Evolutionary conservation across 1,140 invertebrate species (phyloP).

Genomic region (Leptopilina boulardi): DNA sequence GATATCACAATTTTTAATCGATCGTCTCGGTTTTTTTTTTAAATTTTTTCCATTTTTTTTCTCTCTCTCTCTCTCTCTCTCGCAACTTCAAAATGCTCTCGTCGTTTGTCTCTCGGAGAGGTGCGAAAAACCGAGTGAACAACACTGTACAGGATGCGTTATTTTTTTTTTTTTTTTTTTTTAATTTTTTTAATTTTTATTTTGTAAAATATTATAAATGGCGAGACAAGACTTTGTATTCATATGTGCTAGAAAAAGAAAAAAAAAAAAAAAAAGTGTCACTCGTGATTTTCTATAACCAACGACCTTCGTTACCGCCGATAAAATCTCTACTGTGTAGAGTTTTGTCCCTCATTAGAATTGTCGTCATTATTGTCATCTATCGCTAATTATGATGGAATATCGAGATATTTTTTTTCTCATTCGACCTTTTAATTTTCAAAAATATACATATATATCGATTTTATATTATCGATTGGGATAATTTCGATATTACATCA

Average conservation of each 20-base stretch:
- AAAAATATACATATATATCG: too few species aligned
- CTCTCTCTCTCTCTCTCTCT: not conserved
- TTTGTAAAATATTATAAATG: constrained; percentile 37
- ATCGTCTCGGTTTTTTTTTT: constrained; percentile 7
- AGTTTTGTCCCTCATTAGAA: constrained; percentile 36
- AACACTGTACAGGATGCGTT: constrained; percentile 40
- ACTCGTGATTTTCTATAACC: constrained; percentile 50
- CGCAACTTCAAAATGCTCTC: not conserved
- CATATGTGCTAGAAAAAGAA: constrained; percentile 43
- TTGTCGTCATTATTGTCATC: too few species aligned
- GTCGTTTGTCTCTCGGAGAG: not conserved
- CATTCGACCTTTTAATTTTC: too few species aligned
- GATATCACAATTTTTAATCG: constrained; percentile 16
- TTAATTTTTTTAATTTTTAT: too few species aligned
- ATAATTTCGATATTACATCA: too few species aligned
- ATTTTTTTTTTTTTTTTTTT: too few species aligned
- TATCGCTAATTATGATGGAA: too few species aligned
- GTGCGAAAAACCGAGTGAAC: not conserved
- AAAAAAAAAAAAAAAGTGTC: too few species aligned
- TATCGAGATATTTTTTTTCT: too few species aligned
- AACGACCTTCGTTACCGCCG: constrained; percentile 59
- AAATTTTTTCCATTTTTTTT: not conserved
- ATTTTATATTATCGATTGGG: too few species aligned
- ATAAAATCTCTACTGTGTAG: constrained; percentile 64
- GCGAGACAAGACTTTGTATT: constrained; percentile 59